These are phyloP conservation scores for Sipunculus nudus DNA, from an alignment of 2,888 invertebrate species.

Conservation along the genomic window DNA sequence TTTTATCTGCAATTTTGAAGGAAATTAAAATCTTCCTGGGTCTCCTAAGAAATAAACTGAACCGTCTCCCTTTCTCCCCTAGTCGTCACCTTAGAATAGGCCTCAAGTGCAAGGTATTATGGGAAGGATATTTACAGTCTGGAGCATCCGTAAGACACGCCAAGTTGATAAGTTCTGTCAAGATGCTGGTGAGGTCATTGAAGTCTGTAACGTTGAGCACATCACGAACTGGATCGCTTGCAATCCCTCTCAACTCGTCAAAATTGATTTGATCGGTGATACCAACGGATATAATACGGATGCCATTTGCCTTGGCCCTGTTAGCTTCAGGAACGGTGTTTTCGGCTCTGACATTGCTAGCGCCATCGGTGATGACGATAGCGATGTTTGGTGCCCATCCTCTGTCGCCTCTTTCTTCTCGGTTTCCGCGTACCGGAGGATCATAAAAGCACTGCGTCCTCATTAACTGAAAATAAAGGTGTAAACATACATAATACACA, in stretches of 20 bases:
- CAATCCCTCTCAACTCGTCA: constrained; percentile 14
- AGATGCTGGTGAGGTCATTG: constrained; percentile 1
- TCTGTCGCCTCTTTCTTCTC: constrained; percentile 24
- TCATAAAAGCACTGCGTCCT: too few relatives aligned
- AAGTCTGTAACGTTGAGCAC: constrained; percentile 38
- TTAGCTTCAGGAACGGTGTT: constrained; percentile 9
- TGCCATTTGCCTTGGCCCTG: constrained; percentile 4
- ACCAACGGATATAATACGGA: constrained; percentile 17
- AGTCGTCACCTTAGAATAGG: too few relatives aligned
- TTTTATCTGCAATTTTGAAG: too few relatives aligned
- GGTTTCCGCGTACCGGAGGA: too few relatives aligned
- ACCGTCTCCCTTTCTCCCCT: too few relatives aligned
- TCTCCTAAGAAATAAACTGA: too few relatives aligned
- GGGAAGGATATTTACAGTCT: too few relatives aligned
- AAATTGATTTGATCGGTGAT: constrained; percentile 12
- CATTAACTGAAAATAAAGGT: too few relatives aligned
- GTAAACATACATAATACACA: too few relatives aligned
- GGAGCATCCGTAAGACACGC: constrained; percentile 1
- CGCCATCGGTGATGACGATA: constrained; percentile 25
- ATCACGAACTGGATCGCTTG: constrained; percentile 19
- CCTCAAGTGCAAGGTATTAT: too few relatives aligned
- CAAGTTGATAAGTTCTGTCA: background rate
- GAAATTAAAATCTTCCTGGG: too few relatives aligned
- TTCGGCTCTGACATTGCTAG: background rate
- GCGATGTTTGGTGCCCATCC: constrained; percentile 14